Percentiles rank a stretch among this genome's conserved stretches.
Conservation (phyloP, 53 echinoderm and acorn worm genomes). For the Temnopleurus reevesii region DNA sequence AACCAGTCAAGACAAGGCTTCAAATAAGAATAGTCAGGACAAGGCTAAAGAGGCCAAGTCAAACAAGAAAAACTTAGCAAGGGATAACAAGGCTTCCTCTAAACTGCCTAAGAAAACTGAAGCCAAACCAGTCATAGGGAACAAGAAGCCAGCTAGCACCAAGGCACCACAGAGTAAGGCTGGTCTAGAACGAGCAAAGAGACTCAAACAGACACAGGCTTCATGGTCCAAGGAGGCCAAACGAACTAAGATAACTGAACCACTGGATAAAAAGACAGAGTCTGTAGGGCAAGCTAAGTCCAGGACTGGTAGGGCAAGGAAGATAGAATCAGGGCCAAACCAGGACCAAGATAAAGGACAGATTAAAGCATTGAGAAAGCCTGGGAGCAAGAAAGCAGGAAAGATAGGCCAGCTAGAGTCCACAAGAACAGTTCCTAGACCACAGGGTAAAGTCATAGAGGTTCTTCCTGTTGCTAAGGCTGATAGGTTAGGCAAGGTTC, state of each 20-base stretch:
- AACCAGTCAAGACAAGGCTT: not conserved
- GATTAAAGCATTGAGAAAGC: not conserved
- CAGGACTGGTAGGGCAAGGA: not conserved
- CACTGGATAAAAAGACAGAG: not conserved
- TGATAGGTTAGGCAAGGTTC: not conserved
- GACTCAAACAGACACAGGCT: constrained; percentile 23
- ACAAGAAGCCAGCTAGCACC: not conserved
- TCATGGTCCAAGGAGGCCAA: constrained; percentile 25
- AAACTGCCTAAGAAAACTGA: not conserved
- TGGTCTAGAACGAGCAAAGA: constrained; percentile 13
- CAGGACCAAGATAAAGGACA: constrained; percentile 28
- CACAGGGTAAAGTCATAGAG: constrained; percentile 4
- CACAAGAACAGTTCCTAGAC: not conserved
- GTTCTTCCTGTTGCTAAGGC: constrained; percentile 1
- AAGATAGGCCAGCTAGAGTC: not conserved
- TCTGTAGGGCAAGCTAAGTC: not conserved
- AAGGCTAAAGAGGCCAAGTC: not conserved
- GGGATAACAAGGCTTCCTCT: not conserved
- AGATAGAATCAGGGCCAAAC: not conserved
- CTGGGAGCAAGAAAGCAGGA: not conserved
- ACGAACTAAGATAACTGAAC: not conserved
- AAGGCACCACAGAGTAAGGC: constrained; percentile 4
- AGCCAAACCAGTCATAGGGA: not conserved
- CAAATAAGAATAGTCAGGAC: constrained; percentile 1
- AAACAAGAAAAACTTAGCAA: not conserved